Percentiles rank a stretch among this genome's conserved stretches.
Conservation (phyloP, 2,797 vertebrate genomes). For the Glyptemys insculpta region DNA sequence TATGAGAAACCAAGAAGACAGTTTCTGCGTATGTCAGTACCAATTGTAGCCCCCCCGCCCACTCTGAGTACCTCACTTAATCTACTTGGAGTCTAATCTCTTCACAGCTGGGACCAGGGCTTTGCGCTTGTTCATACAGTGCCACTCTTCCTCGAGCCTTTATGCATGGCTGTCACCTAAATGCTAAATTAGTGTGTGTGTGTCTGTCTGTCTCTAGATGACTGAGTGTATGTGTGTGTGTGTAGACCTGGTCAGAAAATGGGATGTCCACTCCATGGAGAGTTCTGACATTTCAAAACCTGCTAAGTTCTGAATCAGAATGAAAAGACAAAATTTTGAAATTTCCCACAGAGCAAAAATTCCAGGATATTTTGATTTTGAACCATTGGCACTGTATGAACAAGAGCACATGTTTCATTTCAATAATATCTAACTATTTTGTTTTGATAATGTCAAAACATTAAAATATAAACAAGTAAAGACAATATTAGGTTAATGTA, state of each 20-base stretch:
- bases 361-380: neutral
- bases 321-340: neutral
- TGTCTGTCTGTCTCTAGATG: no score
- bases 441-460: neutral
- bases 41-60: no score
- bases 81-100: no score
- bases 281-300: neutral
- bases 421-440: neutral
- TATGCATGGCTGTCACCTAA: neutral
- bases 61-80: no score
- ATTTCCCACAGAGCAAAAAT: neutral
- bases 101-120: no score
- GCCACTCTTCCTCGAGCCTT: neutral
- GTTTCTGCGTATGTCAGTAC: no score
- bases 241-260: neutral
- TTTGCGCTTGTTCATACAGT: no score
- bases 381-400: no score
- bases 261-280: no score
- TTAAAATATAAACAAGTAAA: neutral
- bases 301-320: neutral
- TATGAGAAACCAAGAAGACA: no score
- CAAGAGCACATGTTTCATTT: neutral
- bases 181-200: no score
- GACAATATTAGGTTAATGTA: neutral
- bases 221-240: no score